These are phyloP conservation scores for Micronisus gabar DNA, from an alignment of 2,113 vertebrate species.

Conservation along the genomic window DNA sequence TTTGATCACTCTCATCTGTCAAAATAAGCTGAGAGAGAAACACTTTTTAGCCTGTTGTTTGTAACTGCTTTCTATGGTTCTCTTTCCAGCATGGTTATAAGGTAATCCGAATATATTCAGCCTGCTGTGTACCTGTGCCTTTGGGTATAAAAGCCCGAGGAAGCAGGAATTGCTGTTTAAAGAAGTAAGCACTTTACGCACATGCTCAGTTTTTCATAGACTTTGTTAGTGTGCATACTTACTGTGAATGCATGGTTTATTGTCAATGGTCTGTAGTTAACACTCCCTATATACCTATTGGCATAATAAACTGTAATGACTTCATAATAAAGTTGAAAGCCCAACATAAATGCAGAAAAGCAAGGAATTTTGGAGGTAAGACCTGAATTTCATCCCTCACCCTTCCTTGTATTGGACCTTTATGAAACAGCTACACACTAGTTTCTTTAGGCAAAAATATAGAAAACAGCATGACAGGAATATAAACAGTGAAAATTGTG, in stretches of 20 bases:
- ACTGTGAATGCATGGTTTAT: conserved; percentile 27
- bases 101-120: neutral
- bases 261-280: conserved; percentile 37
- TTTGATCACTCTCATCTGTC: neutral
- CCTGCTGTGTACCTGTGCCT: neutral
- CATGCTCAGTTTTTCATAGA: conserved; percentile 1
- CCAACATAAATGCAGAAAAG: neutral
- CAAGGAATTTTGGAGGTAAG: neutral
- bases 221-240: conserved; percentile 2
- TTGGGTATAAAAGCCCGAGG: neutral
- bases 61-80: neutral
- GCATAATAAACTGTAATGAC: conserved; percentile 38
- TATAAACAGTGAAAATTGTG: neutral
- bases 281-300: neutral
- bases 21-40: neutral
- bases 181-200: neutral
- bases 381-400: neutral
- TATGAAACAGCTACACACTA: neutral
- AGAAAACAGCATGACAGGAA: neutral
- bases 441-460: neutral
- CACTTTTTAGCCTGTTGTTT: neutral
- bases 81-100: neutral
- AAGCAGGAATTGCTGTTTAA: neutral
- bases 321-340: conserved; percentile 46
- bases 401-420: neutral